phyloP scores from a whole-genome alignment of 2,888 invertebrate species.

The Xylophagus ater region DNA sequence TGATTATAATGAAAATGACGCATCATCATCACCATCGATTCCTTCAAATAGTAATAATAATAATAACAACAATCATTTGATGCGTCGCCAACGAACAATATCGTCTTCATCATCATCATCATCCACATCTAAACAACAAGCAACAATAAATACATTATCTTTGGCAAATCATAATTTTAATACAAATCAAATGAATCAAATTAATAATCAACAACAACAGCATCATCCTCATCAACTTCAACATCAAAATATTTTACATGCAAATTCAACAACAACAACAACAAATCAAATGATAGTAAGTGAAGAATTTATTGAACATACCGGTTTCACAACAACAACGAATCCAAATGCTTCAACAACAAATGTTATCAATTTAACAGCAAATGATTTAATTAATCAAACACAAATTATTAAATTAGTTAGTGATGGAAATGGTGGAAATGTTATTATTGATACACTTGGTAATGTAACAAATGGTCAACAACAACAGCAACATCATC shows the following conservation, averaged over 20 bases:
- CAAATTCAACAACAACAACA: constrained; percentile 9
- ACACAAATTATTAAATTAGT: constrained; percentile 37
- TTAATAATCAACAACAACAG: constrained; percentile 21
- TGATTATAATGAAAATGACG: constrained; percentile 2
- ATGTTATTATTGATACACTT: constrained; percentile 33
- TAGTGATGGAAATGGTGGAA: constrained; percentile 33
- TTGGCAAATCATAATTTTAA: constrained; percentile 2
- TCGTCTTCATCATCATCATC: constrained; percentile 19
- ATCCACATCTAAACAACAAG: not conserved
- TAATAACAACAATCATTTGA: not conserved
- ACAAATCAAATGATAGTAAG: constrained; percentile 28
- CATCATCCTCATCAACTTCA: constrained; percentile 10
- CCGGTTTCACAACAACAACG: constrained; percentile 13
- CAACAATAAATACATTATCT: not conserved
- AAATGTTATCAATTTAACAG: constrained; percentile 18
- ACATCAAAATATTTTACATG: too few species aligned
- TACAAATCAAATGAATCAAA: constrained; percentile 20
- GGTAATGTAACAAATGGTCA: constrained; percentile 19
- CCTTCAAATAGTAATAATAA: constrained; percentile 20
- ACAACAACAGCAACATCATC: not conserved
- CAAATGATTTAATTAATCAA: constrained; percentile 32
- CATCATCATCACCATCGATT: constrained; percentile 11
- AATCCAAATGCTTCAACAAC: constrained; percentile 17
- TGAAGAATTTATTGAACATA: constrained; percentile 26
- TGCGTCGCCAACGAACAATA: constrained; percentile 20